A percentile compares a stretch with the other conserved stretches of the same genome.
Evolutionary conservation across 92 coral and sea anemone species (phyloP).

Genomic region (Siderastrea siderea): DNA sequence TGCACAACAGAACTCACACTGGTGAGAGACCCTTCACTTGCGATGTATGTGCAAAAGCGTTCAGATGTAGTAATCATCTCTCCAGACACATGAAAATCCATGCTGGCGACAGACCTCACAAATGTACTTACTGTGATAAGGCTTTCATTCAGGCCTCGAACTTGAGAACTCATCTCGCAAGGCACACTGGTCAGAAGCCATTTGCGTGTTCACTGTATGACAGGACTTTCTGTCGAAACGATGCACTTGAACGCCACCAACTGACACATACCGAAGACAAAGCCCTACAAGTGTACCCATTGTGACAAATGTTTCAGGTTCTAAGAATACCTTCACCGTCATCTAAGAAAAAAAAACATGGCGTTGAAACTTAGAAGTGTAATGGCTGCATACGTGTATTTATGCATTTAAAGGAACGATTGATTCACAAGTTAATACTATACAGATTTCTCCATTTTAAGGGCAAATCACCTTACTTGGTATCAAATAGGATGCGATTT

Average conservation of each 20-base stretch:
- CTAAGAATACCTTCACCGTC: too few relatives aligned
- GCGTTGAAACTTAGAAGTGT: too few relatives aligned
- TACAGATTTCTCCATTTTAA: too few relatives aligned
- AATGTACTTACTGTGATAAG: slow-evolving; percentile 51
- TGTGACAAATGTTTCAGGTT: slow-evolving; percentile 35
- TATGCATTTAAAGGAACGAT: too few relatives aligned
- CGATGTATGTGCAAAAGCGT: not conserved
- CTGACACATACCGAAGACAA: too few relatives aligned
- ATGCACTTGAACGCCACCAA: not conserved
- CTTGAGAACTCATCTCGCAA: slow-evolving; percentile 4
- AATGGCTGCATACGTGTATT: too few relatives aligned
- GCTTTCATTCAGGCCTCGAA: slow-evolving; percentile 2
- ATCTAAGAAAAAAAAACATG: too few relatives aligned
- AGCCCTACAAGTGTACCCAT: slow-evolving; percentile 13
- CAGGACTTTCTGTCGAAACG: slow-evolving; percentile 2
- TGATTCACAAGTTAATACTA: too few relatives aligned
- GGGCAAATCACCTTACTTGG: too few relatives aligned
- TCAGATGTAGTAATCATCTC: not conserved
- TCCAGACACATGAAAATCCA: slow-evolving; percentile 6
- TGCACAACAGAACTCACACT: slow-evolving; percentile 27
- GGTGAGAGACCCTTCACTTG: slow-evolving; percentile 16
- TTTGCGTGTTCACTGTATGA: slow-evolving; percentile 31
- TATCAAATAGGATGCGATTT: too few relatives aligned
- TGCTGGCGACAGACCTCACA: slow-evolving; percentile 3
- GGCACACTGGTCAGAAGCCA: slow-evolving; percentile 41